Conservation (phyloP, 1,140 invertebrate species). For the Polypedilum vanderplanki region DNA sequence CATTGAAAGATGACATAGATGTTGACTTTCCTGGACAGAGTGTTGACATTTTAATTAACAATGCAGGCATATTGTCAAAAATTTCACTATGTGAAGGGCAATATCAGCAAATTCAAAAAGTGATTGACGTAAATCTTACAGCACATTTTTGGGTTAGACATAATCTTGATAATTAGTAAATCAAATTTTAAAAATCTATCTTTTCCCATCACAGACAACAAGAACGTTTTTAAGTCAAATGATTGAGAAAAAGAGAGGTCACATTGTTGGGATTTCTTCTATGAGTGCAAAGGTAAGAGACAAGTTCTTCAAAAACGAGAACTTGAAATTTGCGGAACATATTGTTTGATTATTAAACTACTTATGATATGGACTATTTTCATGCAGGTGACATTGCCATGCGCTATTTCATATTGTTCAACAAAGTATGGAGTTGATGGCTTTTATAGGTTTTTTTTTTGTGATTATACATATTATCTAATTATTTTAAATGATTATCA, state of each 20-base stretch:
- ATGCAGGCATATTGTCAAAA: conserved; percentile 42
- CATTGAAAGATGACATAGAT: conserved; percentile 35
- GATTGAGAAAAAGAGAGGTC: conserved; percentile 40
- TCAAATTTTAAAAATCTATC: background rate
- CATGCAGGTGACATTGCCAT: conserved; percentile 36
- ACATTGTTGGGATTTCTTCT: conserved; percentile 41
- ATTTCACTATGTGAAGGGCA: conserved; percentile 39
- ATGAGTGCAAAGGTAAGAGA: conserved; percentile 34
- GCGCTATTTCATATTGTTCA: conserved; percentile 41
- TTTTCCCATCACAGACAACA: conserved; percentile 34
- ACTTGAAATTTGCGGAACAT: too few relatives aligned
- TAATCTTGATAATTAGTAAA: background rate
- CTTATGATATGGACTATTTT: too few relatives aligned
- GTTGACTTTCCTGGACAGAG: conserved; percentile 39
- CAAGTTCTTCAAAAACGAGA: background rate
- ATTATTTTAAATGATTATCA: too few relatives aligned
- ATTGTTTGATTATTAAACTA: too few relatives aligned
- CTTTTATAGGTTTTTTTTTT: conserved; percentile 35
- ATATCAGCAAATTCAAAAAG: conserved; percentile 41
- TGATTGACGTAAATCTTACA: conserved; percentile 40
- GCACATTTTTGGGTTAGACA: conserved; percentile 40
- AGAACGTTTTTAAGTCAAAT: conserved; percentile 42
- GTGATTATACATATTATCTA: too few relatives aligned
- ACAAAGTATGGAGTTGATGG: conserved; percentile 42
- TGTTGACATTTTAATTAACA: conserved; percentile 42